Conservation (phyloP, 2,113 vertebrate genomes). For the Lutjanus erythropterus region DNA sequence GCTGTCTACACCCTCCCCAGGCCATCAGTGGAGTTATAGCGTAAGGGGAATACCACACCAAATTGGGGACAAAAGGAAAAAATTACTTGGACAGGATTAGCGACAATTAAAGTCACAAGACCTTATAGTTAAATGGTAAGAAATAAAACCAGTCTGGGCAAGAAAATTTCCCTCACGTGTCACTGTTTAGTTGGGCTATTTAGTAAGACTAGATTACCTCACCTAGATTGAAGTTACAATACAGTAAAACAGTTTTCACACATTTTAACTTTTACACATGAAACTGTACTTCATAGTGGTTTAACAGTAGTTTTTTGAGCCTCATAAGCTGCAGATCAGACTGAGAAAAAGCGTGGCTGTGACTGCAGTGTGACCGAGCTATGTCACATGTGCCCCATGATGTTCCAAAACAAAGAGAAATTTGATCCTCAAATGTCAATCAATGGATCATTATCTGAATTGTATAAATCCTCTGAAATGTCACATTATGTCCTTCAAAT, state of each 20-base stretch:
- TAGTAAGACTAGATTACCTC: not conserved
- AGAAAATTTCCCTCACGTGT: not conserved
- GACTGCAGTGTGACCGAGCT: not conserved
- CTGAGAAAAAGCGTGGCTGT: not conserved
- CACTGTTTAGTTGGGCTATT: not conserved
- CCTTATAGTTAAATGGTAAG: not conserved
- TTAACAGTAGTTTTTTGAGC: not conserved
- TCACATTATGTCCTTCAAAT: not conserved
- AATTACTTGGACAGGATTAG: not conserved
- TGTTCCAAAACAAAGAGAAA: not conserved
- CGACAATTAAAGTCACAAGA: slow-evolving; percentile 6
- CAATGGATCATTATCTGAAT: not conserved
- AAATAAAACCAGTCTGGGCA: not conserved
- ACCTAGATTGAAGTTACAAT: not conserved
- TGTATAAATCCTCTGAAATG: not conserved
- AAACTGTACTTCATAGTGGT: not conserved
- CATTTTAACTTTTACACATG: not conserved
- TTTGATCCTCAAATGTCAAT: not conserved
- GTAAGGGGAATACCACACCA: not conserved
- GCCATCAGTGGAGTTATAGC: not conserved
- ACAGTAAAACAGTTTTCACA: not conserved
- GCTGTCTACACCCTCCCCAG: not conserved
- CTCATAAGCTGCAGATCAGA: not conserved
- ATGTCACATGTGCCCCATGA: not conserved
- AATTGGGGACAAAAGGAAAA: slow-evolving; percentile 17